phyloP scores from a whole-genome alignment of 92 coral and sea anemone species.

The Epizoanthus illoricatus region DNA sequence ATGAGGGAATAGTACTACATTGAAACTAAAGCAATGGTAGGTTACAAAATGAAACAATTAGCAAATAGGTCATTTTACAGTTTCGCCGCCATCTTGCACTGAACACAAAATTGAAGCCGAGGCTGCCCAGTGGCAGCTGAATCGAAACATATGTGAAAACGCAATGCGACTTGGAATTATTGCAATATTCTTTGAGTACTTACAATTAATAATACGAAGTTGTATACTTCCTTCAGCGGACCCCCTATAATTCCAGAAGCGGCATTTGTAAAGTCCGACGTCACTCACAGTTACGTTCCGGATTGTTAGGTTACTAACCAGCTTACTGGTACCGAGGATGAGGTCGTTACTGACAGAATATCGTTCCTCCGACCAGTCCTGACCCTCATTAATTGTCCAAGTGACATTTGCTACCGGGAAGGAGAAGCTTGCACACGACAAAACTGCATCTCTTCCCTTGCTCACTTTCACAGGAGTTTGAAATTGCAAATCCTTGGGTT shows the following conservation, averaged over 20 bases:
- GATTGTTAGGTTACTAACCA: slow-evolving; percentile 17
- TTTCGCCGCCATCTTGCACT: too few relatives aligned
- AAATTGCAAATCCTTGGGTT: slow-evolving; percentile 19
- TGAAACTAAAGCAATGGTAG: too few relatives aligned
- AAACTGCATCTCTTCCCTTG: not conserved
- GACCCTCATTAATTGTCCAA: not conserved
- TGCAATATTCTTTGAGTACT: not conserved
- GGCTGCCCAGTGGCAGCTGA: too few relatives aligned
- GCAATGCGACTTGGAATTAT: not conserved
- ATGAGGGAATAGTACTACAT: too few relatives aligned
- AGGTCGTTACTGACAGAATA: not conserved
- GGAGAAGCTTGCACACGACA: slow-evolving; percentile 23
- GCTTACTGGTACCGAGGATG: not conserved
- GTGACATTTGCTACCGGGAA: slow-evolving; percentile 26
- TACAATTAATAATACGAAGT: slow-evolving; percentile 9
- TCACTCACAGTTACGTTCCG: not conserved
- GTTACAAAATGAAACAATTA: too few relatives aligned
- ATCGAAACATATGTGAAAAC: not conserved
- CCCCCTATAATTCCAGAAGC: slow-evolving; percentile 27
- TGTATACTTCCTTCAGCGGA: slow-evolving; percentile 12
- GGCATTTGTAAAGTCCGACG: slow-evolving; percentile 9
- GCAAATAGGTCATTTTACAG: too few relatives aligned
- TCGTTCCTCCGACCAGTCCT: not conserved
- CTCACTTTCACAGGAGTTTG: not conserved
- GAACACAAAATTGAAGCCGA: too few relatives aligned